Evolutionary conservation across 92 coral and sea anemone species (phyloP).

Genomic region (Actinernus sp.): DNA sequence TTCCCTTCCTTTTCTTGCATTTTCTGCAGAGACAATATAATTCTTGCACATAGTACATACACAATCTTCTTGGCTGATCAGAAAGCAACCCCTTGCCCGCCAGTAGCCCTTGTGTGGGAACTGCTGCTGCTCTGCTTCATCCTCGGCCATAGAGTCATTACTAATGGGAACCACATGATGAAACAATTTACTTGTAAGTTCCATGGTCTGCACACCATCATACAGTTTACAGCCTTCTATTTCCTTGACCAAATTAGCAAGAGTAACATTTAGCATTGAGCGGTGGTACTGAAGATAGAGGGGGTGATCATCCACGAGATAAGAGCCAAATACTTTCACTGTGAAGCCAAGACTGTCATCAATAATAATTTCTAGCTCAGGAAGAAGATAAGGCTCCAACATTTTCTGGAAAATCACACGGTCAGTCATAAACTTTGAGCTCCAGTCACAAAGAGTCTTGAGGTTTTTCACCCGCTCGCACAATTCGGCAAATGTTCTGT

Average conservation of each 20-base stretch:
- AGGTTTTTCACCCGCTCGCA: slow-evolving; percentile 32
- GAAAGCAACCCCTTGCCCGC: slow-evolving; percentile 11
- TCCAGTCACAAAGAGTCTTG: slow-evolving; percentile 60
- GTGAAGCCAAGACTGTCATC: slow-evolving; percentile 71
- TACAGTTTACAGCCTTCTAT: slow-evolving; percentile 30
- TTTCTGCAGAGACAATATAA: slow-evolving; percentile 17
- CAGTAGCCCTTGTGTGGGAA: slow-evolving; percentile 47
- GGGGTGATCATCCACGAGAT: slow-evolving; percentile 55
- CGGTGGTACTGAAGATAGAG: slow-evolving; percentile 28
- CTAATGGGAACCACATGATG: slow-evolving; percentile 64
- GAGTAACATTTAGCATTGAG: slow-evolving; percentile 35
- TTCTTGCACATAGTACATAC: slow-evolving; percentile 18
- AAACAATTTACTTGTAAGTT: slow-evolving; percentile 33
- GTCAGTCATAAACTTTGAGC: slow-evolving; percentile 15
- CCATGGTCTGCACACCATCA: slow-evolving; percentile 27
- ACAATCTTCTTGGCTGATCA: slow-evolving; percentile 4
- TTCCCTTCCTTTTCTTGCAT: slow-evolving; percentile 43
- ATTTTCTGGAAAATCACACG: slow-evolving; percentile 41
- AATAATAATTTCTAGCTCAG: slow-evolving; percentile 49
- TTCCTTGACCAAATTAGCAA: slow-evolving; percentile 42
- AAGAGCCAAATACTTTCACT: slow-evolving; percentile 54
- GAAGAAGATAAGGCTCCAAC: slow-evolving; percentile 43
- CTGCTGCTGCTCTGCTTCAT: slow-evolving; percentile 26
- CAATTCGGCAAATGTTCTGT: slow-evolving; percentile 53
- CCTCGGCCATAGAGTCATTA: slow-evolving; percentile 32